These are phyloP conservation scores for Caenorhabditis sp. DNA, from an alignment of 2,888 invertebrate genomes.

Conservation along the genomic window DNA sequence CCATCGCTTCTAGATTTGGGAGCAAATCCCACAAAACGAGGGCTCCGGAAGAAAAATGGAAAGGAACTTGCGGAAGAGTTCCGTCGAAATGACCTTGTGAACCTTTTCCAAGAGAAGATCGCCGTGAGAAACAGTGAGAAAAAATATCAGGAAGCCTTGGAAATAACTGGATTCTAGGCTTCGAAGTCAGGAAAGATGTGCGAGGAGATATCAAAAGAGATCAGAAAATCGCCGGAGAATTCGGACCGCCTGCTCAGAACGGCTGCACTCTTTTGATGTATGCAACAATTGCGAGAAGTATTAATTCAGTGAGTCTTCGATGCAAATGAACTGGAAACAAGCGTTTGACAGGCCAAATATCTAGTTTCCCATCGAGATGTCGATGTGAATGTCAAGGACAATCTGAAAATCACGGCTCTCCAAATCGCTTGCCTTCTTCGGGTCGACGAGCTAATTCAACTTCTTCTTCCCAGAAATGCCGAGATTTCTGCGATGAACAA, in stretches of 20 bases:
- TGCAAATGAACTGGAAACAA: not conserved
- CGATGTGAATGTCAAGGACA: slow-evolving; percentile 59
- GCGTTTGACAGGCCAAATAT: slow-evolving; percentile 27
- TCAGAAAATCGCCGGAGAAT: slow-evolving; percentile 8
- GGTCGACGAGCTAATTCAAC: slow-evolving; percentile 37
- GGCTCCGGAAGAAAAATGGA: slow-evolving; percentile 36
- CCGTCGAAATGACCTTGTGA: slow-evolving; percentile 58
- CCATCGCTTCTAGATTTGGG: slow-evolving; percentile 68
- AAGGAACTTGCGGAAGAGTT: slow-evolving; percentile 60
- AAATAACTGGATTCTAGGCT: no score
- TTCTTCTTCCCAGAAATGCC: slow-evolving; percentile 28
- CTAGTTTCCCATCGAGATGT: slow-evolving; percentile 38
- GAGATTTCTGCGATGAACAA: slow-evolving; percentile 44
- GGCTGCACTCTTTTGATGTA: slow-evolving; percentile 67
- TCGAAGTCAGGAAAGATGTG: slow-evolving; percentile 50
- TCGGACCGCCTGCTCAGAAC: slow-evolving; percentile 53
- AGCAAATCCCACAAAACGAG: slow-evolving; percentile 63
- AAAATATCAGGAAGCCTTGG: no score
- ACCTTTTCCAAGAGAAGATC: slow-evolving; percentile 59
- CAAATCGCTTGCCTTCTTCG: slow-evolving; percentile 64
- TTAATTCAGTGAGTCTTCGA: slow-evolving; percentile 52
- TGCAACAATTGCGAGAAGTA: slow-evolving; percentile 62
- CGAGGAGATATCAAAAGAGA: slow-evolving; percentile 41
- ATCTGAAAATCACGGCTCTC: slow-evolving; percentile 51
- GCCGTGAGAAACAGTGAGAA: slow-evolving; percentile 49